Conservation (phyloP, 2,113 vertebrate genomes). For the Herpetotheres cachinnans region DNA sequence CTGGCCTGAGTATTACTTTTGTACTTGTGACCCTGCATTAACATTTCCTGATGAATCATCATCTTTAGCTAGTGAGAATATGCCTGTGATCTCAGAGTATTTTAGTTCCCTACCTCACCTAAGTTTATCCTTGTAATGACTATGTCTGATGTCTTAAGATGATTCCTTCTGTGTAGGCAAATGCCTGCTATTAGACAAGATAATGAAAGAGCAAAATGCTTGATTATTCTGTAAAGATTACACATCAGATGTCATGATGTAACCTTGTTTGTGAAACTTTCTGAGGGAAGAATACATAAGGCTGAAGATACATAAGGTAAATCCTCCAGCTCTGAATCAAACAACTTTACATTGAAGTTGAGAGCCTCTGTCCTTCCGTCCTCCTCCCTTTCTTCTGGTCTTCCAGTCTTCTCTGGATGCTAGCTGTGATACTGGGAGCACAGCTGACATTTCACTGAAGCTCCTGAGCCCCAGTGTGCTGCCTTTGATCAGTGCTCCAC, state of each 20-base stretch:
- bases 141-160: neutral
- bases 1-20: neutral
- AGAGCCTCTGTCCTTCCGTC: neutral
- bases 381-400: neutral
- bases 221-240: neutral
- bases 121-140: neutral
- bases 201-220: constrained; percentile 11
- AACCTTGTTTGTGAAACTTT: neutral
- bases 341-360: neutral
- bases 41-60: neutral
- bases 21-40: neutral
- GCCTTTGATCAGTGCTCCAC: neutral
- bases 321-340: neutral
- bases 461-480: neutral
- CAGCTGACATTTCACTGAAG: neutral
- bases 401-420: neutral
- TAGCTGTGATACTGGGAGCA: neutral
- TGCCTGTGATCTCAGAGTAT: constrained; percentile 1
- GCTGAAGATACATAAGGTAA: neutral
- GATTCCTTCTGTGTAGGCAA: constrained; percentile 14
- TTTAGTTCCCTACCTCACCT: neutral
- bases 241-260: neutral
- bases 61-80: neutral
- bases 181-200: neutral
- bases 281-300: neutral